Base-by-base conservation (phyloP, 53 echinoderm and acorn worm species). In the Hippasteria phrygiana region DNA sequence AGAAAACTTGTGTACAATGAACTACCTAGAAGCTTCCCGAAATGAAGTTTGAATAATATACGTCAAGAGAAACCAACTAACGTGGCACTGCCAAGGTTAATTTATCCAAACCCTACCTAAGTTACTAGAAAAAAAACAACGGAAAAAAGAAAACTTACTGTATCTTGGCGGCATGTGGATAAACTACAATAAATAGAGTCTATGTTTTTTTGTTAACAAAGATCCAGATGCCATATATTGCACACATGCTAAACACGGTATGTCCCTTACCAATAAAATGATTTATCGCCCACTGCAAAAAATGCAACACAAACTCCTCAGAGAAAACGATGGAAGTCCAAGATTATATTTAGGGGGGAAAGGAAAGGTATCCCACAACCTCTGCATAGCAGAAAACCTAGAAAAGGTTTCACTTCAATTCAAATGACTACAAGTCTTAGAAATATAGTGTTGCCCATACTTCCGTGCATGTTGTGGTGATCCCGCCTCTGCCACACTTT, bases 191-290 rank as follows among this genome's bases (percentile, higher is more conserved):
- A 85, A 85, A 85, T 85, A 85, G 71, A 70, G 18, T 85, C 83
- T 83, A 83, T 81, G 55, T 81, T 81, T n/a, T n/a, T n/a, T 81
- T 81, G 81, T 81, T 64, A 69, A 85, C 67, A 27, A 83, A 83
- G 70, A 69, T 85, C 85, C 85, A 85, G 85, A 85, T 85, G 85
- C 85, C 85, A 51, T 69, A 85, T 85, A 85, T 85, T 85, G 85
- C 85, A 85, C 85, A 85, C 85, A 85, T 70, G 85, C 85, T 85
- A 85, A 85, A 85, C 71, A 85, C 85, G 51, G 85, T 85, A 85
- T 35, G 71, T 71, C 85, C 85, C 71, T 85, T 85, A 85, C 71
- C 75, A 73, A 50, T 27, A 83, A 85, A 43, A 48, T 55, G 55
- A 71, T 36, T 38, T 22, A 70, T 69, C 37, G 46, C 85, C 85